phyloP scores from a whole-genome alignment of 2,888 invertebrate genomes.

The Drosophila subquinaria region DNA sequence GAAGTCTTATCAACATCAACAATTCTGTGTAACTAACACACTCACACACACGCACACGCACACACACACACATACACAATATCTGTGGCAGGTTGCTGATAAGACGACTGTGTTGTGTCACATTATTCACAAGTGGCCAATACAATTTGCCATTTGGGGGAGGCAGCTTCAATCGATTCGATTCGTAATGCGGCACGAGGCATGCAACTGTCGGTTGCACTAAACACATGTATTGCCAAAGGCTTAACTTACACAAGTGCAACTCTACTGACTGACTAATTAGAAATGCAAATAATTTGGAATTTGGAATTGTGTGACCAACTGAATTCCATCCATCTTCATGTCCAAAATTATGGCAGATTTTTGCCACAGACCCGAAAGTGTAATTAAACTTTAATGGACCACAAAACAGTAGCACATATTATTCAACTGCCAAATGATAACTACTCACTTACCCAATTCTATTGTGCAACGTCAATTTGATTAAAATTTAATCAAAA shows the following conservation, averaged over 20 bases:
- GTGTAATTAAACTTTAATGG: slow-evolving; percentile 51
- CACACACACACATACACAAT: slow-evolving; percentile 10
- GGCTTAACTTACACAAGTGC: background rate
- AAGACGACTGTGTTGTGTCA: slow-evolving; percentile 42
- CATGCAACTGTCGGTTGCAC: slow-evolving; percentile 1
- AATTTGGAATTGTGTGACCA: slow-evolving; percentile 24
- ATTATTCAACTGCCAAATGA: slow-evolving; percentile 21
- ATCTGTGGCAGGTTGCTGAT: slow-evolving; percentile 33
- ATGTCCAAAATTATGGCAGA: slow-evolving; percentile 9
- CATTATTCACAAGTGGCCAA: slow-evolving; percentile 34
- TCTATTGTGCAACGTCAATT: slow-evolving; percentile 39
- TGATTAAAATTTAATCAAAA: slow-evolving; percentile 57
- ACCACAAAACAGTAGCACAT: slow-evolving; percentile 18
- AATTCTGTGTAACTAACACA: slow-evolving; percentile 34
- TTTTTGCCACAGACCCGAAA: slow-evolving; percentile 22
- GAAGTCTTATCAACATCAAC: slow-evolving; percentile 53
- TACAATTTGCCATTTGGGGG: slow-evolving; percentile 23
- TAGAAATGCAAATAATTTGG: slow-evolving; percentile 32
- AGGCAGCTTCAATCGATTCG: slow-evolving; percentile 5
- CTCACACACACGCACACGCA: slow-evolving; percentile 8
- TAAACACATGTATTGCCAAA: background rate
- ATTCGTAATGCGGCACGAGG: slow-evolving; percentile 6
- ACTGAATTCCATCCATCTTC: slow-evolving; percentile 7
- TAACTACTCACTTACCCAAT: slow-evolving; percentile 7
- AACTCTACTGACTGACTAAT: slow-evolving; percentile 34